phyloP scores from a whole-genome alignment of 2,888 invertebrate genomes.

The Agrenia bidenticulata region DNA sequence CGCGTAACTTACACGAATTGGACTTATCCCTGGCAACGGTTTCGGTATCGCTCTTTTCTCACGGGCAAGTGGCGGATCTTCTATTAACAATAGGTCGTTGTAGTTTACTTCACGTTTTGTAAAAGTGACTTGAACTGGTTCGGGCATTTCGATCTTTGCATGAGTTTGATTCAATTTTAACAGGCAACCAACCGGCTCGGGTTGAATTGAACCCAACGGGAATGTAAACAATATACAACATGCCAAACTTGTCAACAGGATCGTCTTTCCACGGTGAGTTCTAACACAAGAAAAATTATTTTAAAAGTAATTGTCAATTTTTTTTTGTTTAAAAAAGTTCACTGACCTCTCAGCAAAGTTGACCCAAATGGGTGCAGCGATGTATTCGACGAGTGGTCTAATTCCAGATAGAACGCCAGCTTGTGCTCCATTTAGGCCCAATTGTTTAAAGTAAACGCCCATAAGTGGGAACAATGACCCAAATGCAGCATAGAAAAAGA shows the following conservation, averaged over 20 bases:
- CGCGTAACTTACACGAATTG: conserved; percentile 73
- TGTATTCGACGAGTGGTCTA: conserved; percentile 94
- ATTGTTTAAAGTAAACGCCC: conserved; percentile 99
- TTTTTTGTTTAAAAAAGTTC: not conserved
- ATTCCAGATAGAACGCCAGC: conserved; percentile 92
- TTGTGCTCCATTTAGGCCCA: conserved; percentile 98
- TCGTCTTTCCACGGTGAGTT: conserved; percentile 81
- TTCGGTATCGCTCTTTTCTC: conserved; percentile 57
- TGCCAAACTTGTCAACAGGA: conserved; percentile 84
- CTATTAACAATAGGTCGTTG: not conserved
- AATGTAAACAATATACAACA: conserved; percentile 97
- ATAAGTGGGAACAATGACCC: conserved; percentile 96
- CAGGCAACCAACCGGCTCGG: conserved; percentile 88
- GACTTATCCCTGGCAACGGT: conserved; percentile 65
- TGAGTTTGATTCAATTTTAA: conserved; percentile 65
- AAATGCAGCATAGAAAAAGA: conserved; percentile 99
- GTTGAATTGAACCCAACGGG: conserved; percentile 92
- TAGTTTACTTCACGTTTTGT: conserved; percentile 37
- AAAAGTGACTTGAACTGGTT: conserved; percentile 28
- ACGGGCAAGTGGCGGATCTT: conserved; percentile 46
- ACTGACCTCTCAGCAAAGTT: conserved; percentile 80
- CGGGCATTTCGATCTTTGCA: conserved; percentile 56
- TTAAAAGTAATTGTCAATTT: not conserved
- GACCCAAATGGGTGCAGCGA: conserved; percentile 98
- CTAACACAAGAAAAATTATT: conserved; percentile 55